Percentiles rank a stretch among this genome's conserved stretches.
Conservation (phyloP, 2,113 vertebrate genomes). For the Shinisaurus crocodilurus region DNA sequence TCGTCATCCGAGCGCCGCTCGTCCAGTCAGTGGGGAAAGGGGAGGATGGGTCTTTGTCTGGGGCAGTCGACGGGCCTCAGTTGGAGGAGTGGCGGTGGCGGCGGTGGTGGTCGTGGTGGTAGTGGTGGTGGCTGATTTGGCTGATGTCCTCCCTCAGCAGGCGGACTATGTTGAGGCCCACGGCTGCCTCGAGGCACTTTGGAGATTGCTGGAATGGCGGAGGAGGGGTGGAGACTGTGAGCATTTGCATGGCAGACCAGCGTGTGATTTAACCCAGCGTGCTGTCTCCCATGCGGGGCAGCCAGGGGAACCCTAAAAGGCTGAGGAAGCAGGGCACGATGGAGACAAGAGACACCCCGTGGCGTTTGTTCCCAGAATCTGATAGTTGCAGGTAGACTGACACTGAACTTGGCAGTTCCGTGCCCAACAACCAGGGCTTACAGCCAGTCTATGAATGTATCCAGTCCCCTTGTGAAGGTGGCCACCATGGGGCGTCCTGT, state of each 20-base stretch:
- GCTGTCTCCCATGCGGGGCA: no score
- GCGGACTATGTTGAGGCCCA: conserved; percentile 26
- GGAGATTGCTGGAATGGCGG: conserved; percentile 27
- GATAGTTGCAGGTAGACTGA: not conserved
- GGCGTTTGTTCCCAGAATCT: no score
- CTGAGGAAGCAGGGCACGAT: no score
- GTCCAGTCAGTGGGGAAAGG: no score
- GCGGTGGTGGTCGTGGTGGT: not conserved
- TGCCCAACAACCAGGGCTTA: no score
- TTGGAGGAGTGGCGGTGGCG: rapidly evolving
- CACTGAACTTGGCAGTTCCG: not conserved
- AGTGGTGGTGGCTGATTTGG: not conserved
- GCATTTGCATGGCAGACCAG: rapidly evolving
- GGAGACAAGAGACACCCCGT: not conserved
- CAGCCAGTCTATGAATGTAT: no score
- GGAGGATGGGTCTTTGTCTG: not conserved
- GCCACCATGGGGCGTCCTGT: no score
- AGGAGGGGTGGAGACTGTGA: not conserved
- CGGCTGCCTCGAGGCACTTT: conserved; percentile 16
- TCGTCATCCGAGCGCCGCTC: no score
- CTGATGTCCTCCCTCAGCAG: conserved; percentile 27
- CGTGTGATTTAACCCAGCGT: rapidly evolving
- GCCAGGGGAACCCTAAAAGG: no score
- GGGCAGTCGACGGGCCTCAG: not conserved
- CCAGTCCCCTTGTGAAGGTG: not conserved